Conservation (phyloP, 2,797 vertebrate species). For the Delichon dasypus region DNA sequence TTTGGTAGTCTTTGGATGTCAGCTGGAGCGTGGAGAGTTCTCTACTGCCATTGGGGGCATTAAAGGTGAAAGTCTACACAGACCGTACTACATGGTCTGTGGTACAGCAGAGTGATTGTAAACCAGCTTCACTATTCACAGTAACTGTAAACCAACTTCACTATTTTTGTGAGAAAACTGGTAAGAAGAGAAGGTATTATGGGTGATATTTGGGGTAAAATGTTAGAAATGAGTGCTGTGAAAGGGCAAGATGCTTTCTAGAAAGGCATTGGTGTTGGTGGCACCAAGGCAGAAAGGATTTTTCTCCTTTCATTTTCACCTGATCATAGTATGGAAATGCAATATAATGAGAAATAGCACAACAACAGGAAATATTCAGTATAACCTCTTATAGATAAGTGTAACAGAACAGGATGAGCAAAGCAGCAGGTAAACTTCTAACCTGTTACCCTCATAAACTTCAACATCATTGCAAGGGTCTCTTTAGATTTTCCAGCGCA, state of each 20-base stretch:
- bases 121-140: neutral
- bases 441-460: neutral
- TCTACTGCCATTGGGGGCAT: neutral
- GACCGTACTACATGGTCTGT: neutral
- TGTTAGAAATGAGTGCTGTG: neutral
- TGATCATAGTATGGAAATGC: neutral
- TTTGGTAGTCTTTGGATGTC: neutral
- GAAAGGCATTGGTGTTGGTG: neutral
- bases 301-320: neutral
- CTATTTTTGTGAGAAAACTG: neutral
- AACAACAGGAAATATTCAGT: neutral
- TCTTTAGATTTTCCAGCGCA: neutral
- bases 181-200: neutral
- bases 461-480: neutral
- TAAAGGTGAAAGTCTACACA: neutral
- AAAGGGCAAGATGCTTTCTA: neutral
- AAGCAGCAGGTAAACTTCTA: neutral
- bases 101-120: neutral
- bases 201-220: neutral
- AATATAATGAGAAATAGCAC: neutral
- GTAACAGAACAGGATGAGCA: neutral
- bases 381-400: neutral
- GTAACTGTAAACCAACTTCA: neutral
- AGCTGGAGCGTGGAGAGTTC: neutral
- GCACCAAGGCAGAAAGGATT: neutral